phyloP scores from a whole-genome alignment of 2,113 vertebrate species.

The Nesogale talazaci region DNA sequence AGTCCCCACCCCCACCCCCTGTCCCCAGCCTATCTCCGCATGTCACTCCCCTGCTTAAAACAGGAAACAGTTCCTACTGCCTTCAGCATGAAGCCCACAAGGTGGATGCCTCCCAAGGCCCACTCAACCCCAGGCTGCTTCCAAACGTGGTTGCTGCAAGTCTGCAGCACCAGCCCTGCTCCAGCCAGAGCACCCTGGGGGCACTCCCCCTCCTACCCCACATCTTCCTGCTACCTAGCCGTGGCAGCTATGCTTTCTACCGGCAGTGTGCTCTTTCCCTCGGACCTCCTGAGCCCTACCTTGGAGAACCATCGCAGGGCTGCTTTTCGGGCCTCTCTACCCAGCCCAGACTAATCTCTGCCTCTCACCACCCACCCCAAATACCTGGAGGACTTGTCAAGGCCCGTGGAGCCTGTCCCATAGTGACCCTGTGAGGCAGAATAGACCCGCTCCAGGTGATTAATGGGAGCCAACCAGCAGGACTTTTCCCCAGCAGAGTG shows the following conservation, averaged over 20 bases:
- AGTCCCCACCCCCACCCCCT: accelerated
- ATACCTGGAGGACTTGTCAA: not conserved
- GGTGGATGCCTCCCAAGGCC: not conserved
- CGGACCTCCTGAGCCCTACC: not conserved
- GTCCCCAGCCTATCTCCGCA: not conserved
- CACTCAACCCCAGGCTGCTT: not conserved
- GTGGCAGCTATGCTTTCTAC: not conserved
- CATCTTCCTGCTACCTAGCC: too few relatives aligned
- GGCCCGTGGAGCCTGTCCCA: not conserved
- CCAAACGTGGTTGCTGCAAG: not conserved
- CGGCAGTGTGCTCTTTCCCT: not conserved
- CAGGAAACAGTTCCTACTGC: not conserved
- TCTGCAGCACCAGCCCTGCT: not conserved
- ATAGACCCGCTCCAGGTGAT: not conserved
- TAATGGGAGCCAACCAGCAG: not conserved
- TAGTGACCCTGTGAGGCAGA: not conserved
- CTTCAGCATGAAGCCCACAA: not conserved
- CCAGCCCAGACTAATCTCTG: not conserved
- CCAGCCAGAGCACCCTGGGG: not conserved
- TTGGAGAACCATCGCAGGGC: not conserved
- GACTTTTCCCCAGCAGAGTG: not conserved
- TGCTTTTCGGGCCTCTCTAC: not conserved
- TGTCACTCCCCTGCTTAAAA: not conserved
- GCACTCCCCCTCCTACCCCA: not conserved
- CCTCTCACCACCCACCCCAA: not conserved